Conservation (phyloP, 2,888 invertebrate species). For the Caenorhabditis macrosperma region DNA sequence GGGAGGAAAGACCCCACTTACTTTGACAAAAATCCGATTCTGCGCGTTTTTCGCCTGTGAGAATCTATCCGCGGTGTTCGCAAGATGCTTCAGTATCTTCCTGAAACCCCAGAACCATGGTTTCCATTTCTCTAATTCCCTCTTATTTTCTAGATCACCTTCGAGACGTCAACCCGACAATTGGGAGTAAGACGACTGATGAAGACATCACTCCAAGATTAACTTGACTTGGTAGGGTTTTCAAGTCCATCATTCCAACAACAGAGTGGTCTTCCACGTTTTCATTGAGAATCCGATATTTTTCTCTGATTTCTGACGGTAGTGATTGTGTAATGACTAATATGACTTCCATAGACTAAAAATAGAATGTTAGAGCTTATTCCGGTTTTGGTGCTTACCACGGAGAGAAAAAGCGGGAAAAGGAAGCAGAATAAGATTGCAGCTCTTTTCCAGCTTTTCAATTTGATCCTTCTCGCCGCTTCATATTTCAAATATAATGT, state of each 20-base stretch:
- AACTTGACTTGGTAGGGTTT: background rate
- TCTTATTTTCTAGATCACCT: too few species aligned
- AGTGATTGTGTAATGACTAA: conserved; percentile 5
- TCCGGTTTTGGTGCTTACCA: conserved; percentile 1
- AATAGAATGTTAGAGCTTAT: background rate
- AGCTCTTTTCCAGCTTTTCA: background rate
- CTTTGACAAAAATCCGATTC: conserved; percentile 19
- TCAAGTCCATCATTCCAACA: conserved; percentile 10
- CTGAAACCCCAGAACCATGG: background rate
- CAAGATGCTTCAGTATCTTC: conserved; percentile 6
- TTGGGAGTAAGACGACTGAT: conserved; percentile 8
- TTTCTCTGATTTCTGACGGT: conserved; percentile 11
- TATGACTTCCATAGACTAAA: conserved; percentile 29
- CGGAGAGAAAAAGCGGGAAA: background rate
- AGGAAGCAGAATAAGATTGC: background rate
- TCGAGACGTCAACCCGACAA: conserved; percentile 4
- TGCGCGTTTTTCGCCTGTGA: conserved; percentile 3
- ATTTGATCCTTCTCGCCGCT: background rate
- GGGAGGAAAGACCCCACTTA: background rate
- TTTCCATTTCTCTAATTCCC: background rate
- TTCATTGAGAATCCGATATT: conserved; percentile 6
- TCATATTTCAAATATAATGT: conserved; percentile 31
- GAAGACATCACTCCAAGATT: conserved; percentile 12
- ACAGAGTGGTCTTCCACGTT: conserved; percentile 12
- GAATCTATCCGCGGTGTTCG: background rate